Evolutionary conservation across 1,140 invertebrate species (phyloP).

Genomic region (Trachelipus rathkii): DNA sequence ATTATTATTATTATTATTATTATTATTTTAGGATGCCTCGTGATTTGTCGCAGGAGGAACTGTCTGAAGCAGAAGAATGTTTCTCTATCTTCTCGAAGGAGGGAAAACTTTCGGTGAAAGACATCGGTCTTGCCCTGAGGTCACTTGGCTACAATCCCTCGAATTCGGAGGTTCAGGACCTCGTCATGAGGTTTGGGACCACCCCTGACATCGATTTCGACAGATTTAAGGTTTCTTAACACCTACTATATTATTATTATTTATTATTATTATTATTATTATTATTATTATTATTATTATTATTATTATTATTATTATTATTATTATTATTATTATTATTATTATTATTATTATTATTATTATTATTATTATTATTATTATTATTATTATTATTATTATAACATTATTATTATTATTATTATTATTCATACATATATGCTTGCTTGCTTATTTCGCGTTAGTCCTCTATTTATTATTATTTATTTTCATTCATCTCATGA

Average conservation of each 20-base stretch:
- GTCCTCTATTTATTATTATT: no score
- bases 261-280: background rate
- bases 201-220: background rate
- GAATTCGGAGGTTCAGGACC: slow-evolving; percentile 20
- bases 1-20: no score
- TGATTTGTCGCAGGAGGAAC: background rate
- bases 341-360: no score
- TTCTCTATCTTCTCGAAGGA: slow-evolving; percentile 25
- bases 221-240: background rate
- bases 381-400: no score
- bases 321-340: no score
- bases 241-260: background rate
- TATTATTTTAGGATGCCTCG: slow-evolving; percentile 16
- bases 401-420: no score
- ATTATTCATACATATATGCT: no score
- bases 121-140: slow-evolving; percentile 19
- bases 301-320: slow-evolving; percentile 1
- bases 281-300: background rate
- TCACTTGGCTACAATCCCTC: slow-evolving; percentile 24
- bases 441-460: no score
- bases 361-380: no score
- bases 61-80: slow-evolving; percentile 24
- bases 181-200: background rate
- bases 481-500: no score
- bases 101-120: background rate